Conservation (phyloP, 1,140 invertebrate genomes). For the Liolophura sinensis region DNA sequence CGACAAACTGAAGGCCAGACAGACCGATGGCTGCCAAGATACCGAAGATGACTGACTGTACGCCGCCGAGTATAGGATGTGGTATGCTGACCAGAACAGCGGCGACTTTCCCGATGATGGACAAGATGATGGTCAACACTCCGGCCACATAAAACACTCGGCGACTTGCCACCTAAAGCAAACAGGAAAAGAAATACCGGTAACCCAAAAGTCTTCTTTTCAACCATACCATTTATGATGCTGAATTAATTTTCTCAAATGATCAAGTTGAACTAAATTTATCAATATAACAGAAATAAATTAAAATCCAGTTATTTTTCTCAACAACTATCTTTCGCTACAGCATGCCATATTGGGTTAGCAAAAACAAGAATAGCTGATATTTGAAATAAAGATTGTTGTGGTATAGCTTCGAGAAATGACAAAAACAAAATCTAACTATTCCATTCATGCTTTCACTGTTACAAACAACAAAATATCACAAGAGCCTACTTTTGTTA, state of each 20-base stretch:
- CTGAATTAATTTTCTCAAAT: too few species aligned
- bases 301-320: too few species aligned
- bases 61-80: constrained; percentile 41
- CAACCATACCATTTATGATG: neutral
- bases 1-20: too few species aligned
- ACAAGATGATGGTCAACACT: constrained; percentile 68
- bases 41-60: constrained; percentile 84
- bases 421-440: neutral
- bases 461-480: constrained; percentile 1
- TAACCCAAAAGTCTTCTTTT: neutral
- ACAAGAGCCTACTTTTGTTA: constrained; percentile 13
- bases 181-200: neutral
- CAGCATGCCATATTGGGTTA: too few species aligned
- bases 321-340: too few species aligned
- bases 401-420: too few species aligned
- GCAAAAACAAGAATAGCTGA: too few species aligned
- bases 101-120: constrained; percentile 74
- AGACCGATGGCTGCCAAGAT: constrained; percentile 27
- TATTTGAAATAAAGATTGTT: too few species aligned
- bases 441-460: neutral
- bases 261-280: too few species aligned
- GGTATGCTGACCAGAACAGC: constrained; percentile 85
- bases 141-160: constrained; percentile 71
- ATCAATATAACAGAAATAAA: too few species aligned
- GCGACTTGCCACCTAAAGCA: constrained; percentile 34